Evolutionary conservation across 64 coral and sea anemone species (phyloP).

Genomic region (Porites australiensis): DNA sequence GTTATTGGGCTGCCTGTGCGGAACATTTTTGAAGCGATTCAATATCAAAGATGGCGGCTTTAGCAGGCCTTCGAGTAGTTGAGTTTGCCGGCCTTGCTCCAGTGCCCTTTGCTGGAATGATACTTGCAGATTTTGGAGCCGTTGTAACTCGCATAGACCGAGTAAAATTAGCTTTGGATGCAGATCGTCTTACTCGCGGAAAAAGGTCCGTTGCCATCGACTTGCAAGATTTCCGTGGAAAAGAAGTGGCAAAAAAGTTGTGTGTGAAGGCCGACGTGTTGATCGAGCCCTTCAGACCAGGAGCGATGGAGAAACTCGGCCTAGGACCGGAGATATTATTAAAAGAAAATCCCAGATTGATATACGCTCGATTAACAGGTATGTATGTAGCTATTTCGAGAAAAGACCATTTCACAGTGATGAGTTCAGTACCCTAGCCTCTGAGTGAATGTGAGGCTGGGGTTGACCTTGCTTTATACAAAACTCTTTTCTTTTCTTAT

Average conservation of each 20-base stretch:
- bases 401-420: no score
- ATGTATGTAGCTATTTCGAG: background rate
- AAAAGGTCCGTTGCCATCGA: conserved; percentile 89
- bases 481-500: no score
- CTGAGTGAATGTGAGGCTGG: no score
- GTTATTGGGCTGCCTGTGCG: background rate
- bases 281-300: conserved; percentile 96
- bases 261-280: conserved; percentile 82
- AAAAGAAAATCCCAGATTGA: conserved; percentile 92
- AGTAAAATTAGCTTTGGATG: background rate
- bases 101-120: conserved; percentile 91
- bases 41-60: conserved; percentile 82
- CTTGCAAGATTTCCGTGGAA: conserved; percentile 67
- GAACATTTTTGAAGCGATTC: no score
- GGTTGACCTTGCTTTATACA: no score
- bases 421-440: no score
- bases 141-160: conserved; percentile 88
- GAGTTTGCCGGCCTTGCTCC: conserved; percentile 94
- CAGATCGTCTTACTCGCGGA: conserved; percentile 82
- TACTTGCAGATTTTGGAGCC: conserved; percentile 96
- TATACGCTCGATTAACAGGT: conserved; percentile 97
- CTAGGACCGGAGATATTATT: conserved; percentile 88
- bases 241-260: conserved; percentile 37
- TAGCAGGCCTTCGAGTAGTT: conserved; percentile 76
- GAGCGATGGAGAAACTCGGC: conserved; percentile 93